Evolutionary conservation across 2,888 invertebrate genomes (phyloP).

Genomic region (Cerceris rybyensis): DNA sequence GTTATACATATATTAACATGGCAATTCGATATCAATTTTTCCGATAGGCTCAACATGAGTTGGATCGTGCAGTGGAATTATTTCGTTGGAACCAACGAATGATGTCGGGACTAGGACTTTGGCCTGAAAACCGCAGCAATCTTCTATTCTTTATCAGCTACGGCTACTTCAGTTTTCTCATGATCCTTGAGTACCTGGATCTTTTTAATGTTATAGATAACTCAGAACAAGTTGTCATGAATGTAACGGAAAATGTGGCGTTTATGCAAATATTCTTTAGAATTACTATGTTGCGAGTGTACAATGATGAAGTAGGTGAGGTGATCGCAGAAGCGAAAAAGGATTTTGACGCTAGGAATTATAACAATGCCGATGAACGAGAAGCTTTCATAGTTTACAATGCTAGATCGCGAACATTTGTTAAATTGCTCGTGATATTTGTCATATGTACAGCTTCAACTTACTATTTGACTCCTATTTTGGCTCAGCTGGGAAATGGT

Average conservation of each 20-base stretch:
- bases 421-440: constrained; percentile 66
- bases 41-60: constrained; percentile 32
- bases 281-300: constrained; percentile 68
- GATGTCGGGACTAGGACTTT: constrained; percentile 69
- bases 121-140: constrained; percentile 65
- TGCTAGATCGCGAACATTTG: constrained; percentile 65
- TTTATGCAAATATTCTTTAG: constrained; percentile 70
- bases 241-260: constrained; percentile 71
- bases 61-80: constrained; percentile 63
- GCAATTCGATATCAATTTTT: neutral
- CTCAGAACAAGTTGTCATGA: constrained; percentile 72
- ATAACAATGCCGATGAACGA: constrained; percentile 61
- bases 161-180: constrained; percentile 70
- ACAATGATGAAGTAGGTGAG: constrained; percentile 64
- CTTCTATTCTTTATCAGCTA: constrained; percentile 65
- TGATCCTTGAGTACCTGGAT: constrained; percentile 73
- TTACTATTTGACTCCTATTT: constrained; percentile 71
- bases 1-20: too few species aligned
- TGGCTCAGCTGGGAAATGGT: constrained; percentile 60
- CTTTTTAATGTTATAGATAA: constrained; percentile 66
- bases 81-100: constrained; percentile 68
- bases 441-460: constrained; percentile 70
- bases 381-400: constrained; percentile 65
- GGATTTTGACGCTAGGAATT: constrained; percentile 65
- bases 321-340: constrained; percentile 66